Base-by-base conservation (phyloP, 2,888 invertebrate species). In the Acanthosepion pharaonis region DNA sequence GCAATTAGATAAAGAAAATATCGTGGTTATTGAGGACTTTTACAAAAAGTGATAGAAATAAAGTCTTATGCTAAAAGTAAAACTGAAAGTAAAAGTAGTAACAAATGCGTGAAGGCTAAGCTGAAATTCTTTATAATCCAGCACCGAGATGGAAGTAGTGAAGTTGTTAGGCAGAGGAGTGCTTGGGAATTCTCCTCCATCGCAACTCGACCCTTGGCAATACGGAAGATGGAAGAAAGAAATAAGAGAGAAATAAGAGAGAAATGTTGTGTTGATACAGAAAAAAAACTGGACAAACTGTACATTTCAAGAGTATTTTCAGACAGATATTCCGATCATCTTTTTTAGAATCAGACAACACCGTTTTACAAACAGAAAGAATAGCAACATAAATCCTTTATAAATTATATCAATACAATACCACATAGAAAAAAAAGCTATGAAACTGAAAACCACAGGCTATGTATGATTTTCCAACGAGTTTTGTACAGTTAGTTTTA, bases 121-220 rank as follows among this genome's bases (percentile, higher is more conserved):
- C 33, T 78, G 78, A 78, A 78, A 78, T 78, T 78, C 78, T n/a
- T n/a, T 78, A 78, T 11, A n/a, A 9, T 23, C 78, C n/a, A 15
- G n/a, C n/a, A n/a, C 78, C 15, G 15, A 78, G n/a, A 33, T 33
- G 11, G 78, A 78, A 78, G 15, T n/a, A 18, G 3, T 78, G 78
- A 78, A 18, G 78, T 4, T 78, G 78, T n/a, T 9, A 15, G 11
- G 78, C 15, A 11, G 11, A n/a, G n/a, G 78, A 33, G n/a, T 78
- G 78, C 33, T 78, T 78, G 78, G 78, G n/a, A 78, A 78, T 78
- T 78, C 78, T n/a, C 78, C 78, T 78, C 78, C n/a, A 33, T 78
- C n/a, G 15, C 78, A 78, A 78, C 33, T 78, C 78, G 18, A 78
- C 78, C 78, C 78, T 78, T n/a, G 78, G 78, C 78, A 33, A 78